Evolutionary conservation across 2,888 invertebrate species (phyloP).

Genomic region (Acleris sparsana): DNA sequence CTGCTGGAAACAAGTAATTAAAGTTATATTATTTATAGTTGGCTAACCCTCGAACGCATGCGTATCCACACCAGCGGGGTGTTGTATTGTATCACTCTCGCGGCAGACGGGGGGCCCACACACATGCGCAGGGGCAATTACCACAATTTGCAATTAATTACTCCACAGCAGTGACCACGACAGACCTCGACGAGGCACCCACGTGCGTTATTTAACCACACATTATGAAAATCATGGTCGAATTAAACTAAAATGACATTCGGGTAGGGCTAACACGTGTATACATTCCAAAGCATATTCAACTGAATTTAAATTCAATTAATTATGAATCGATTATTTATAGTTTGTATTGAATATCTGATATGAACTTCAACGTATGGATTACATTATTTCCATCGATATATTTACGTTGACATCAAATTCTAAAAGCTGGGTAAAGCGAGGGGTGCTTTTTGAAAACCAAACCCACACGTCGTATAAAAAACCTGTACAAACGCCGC

Average conservation of each 20-base stretch:
- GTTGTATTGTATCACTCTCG: slow-evolving; percentile 19
- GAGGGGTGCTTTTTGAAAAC: neutral
- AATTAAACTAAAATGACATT: slow-evolving; percentile 44
- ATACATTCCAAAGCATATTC: too few relatives aligned
- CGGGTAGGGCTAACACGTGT: neutral
- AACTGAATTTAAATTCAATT: too few relatives aligned
- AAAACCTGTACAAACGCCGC: slow-evolving; percentile 27
- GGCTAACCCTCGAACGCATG: slow-evolving; percentile 12
- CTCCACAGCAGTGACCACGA: slow-evolving; percentile 51
- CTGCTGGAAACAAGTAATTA: slow-evolving; percentile 16
- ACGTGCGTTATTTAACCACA: slow-evolving; percentile 48
- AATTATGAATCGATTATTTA: too few relatives aligned
- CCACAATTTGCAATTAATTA: slow-evolving; percentile 71
- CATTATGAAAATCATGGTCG: slow-evolving; percentile 41
- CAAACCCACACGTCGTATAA: slow-evolving; percentile 22
- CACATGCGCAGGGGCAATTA: slow-evolving; percentile 48
- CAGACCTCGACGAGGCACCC: slow-evolving; percentile 41
- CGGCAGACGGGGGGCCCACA: slow-evolving; percentile 40
- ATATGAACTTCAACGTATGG: too few relatives aligned
- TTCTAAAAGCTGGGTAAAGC: neutral
- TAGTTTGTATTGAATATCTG: too few relatives aligned
- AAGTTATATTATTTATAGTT: slow-evolving; percentile 25
- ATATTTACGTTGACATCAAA: too few relatives aligned
- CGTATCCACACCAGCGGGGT: slow-evolving; percentile 25
- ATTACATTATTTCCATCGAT: too few relatives aligned